Conservation (phyloP, 2,113 vertebrate species). For the Corythornis cristatus region DNA sequence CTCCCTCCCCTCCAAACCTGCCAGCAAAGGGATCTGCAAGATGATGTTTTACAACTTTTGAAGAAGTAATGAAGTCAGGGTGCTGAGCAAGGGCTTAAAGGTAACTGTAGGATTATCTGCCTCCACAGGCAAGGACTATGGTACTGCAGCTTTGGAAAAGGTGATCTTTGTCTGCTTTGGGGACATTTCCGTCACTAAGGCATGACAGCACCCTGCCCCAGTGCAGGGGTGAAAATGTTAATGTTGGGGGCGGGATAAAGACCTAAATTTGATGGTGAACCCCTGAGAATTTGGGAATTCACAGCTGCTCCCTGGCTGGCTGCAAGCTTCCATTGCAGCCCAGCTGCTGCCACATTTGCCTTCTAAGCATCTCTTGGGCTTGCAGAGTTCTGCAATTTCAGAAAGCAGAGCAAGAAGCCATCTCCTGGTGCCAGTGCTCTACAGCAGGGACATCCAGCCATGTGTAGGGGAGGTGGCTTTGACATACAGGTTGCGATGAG, state of each 20-base stretch:
- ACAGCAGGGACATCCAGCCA: neutral
- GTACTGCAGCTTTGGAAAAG: neutral
- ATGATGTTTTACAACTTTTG: neutral
- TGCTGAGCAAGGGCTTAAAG: neutral
- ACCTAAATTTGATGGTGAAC: neutral
- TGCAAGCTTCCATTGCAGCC: neutral
- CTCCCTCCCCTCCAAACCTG: neutral
- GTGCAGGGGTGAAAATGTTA: neutral
- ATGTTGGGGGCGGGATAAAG: neutral
- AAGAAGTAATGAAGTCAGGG: neutral
- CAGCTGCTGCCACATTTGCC: accelerated
- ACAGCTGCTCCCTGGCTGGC: neutral
- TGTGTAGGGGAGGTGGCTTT: neutral
- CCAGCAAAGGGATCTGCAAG: neutral
- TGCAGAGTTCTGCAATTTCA: neutral
- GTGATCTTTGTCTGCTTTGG: neutral
- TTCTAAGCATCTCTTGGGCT: neutral
- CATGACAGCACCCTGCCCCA: too few relatives aligned
- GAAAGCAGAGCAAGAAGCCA: neutral
- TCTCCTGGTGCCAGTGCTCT: neutral
- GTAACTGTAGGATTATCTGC: neutral
- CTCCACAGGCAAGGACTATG: neutral
- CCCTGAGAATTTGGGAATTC: neutral
- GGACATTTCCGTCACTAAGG: neutral
- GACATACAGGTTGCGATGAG: neutral